Conservation (phyloP, 2,888 invertebrate species). For the Heliconius charithonia region DNA sequence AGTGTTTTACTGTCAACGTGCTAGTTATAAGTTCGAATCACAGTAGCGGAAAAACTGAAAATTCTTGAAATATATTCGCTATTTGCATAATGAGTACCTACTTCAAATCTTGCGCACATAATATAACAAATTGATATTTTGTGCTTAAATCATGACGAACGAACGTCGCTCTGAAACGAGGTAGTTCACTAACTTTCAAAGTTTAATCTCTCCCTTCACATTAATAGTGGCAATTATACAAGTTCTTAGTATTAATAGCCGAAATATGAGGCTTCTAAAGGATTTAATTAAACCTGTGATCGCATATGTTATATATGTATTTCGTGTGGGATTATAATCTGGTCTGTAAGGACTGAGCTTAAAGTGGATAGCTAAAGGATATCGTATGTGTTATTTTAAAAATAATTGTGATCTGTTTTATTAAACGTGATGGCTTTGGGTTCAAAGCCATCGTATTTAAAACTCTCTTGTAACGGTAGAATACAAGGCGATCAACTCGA, state of each 20-base stretch:
- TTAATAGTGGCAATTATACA: conserved; percentile 45
- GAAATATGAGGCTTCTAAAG: conserved; percentile 40
- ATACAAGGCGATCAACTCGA: too few species aligned
- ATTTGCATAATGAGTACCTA: background rate
- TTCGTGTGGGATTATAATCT: background rate
- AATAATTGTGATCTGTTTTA: background rate
- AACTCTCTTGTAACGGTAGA: too few species aligned
- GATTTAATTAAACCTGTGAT: conserved; percentile 44
- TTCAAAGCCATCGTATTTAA: too few species aligned
- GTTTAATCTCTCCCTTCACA: conserved; percentile 44
- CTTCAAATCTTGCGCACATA: background rate
- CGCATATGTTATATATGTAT: conserved; percentile 29
- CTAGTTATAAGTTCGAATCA: too few species aligned
- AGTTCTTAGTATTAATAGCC: conserved; percentile 45
- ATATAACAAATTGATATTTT: conserved; percentile 37
- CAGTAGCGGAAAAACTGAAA: too few species aligned
- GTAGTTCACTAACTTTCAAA: conserved; percentile 40
- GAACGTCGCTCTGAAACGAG: conserved; percentile 29
- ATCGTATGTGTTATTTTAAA: background rate
- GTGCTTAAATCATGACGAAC: conserved; percentile 38
- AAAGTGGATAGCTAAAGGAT: background rate
- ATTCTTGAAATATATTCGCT: too few species aligned
- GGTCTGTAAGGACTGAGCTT: background rate
- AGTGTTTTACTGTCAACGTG: too few species aligned
- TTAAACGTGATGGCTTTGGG: background rate